Conservation (phyloP, 2,888 invertebrate genomes). For the Cryptus armator region DNA sequence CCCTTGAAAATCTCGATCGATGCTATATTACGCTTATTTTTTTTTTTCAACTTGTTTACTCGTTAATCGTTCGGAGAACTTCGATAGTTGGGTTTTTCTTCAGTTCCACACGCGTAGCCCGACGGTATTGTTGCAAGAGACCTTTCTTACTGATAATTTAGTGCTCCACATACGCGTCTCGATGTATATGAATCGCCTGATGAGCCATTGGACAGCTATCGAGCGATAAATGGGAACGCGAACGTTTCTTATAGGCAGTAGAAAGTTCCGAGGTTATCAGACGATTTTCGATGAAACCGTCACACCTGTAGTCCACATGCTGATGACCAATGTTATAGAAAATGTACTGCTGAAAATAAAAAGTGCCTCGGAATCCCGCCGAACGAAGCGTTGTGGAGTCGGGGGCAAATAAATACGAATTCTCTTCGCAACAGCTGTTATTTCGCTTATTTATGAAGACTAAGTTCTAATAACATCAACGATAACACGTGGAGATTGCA, state of each 20-base stretch:
- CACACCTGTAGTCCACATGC: neutral
- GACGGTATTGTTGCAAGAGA: neutral
- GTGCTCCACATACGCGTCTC: neutral
- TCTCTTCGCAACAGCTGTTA: neutral
- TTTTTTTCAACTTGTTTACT: neutral
- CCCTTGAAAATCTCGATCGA: slow-evolving; percentile 17
- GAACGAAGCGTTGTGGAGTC: neutral
- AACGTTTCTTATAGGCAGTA: neutral
- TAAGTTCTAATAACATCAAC: neutral
- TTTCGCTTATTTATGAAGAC: neutral
- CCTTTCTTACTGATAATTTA: neutral
- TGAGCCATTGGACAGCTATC: neutral
- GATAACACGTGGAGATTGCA: neutral
- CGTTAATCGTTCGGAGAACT: slow-evolving; percentile 1
- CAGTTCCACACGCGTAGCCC: neutral
- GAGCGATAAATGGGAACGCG: neutral
- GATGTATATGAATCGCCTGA: neutral
- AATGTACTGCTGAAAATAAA: neutral
- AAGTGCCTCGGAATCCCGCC: neutral
- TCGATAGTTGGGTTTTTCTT: slow-evolving; percentile 4
- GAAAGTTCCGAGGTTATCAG: neutral
- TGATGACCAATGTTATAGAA: neutral
- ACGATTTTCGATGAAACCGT: neutral
- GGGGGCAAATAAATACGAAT: neutral
- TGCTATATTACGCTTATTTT: neutral